Evolutionary conservation across 2,113 vertebrate species (phyloP).

Genomic region (Tragulus kanchil): DNA sequence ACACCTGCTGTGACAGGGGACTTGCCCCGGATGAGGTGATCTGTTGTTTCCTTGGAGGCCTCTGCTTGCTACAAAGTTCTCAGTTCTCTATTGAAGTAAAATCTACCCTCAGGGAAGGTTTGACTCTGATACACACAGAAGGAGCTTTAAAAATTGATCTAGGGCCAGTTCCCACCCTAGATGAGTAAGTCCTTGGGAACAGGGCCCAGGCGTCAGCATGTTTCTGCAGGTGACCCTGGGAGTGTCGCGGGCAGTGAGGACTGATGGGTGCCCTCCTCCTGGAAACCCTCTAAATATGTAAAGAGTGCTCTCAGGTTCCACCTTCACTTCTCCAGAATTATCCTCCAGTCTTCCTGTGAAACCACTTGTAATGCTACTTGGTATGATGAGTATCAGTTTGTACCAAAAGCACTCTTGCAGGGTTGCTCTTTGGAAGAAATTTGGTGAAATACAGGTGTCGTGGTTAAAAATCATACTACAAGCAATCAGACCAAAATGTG

Average conservation of each 20-base stretch:
- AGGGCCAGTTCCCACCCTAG: neutral
- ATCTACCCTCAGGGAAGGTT: neutral
- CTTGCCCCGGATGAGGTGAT: neutral
- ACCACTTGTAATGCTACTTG: neutral
- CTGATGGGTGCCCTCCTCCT: neutral
- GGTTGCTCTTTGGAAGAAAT: conserved; percentile 15
- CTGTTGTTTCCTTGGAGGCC: neutral
- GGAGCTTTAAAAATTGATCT: conserved; percentile 65
- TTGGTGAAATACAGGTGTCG: neutral
- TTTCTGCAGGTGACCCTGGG: neutral
- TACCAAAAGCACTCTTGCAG: neutral
- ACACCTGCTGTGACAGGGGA: neutral
- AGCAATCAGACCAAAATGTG: conserved; percentile 24
- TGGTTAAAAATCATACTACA: neutral
- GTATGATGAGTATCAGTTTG: neutral
- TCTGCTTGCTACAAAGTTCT: conserved; percentile 17
- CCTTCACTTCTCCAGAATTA: neutral
- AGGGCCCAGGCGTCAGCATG: neutral
- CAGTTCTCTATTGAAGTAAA: neutral
- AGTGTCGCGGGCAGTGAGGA: neutral
- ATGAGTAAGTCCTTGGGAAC: conserved; percentile 11
- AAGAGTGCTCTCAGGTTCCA: neutral
- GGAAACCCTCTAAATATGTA: neutral
- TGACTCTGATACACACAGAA: neutral
- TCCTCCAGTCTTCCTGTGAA: neutral